Percentiles rank a stretch among this genome's conserved stretches.
Evolutionary conservation across 2,888 invertebrate genomes (phyloP).

Genomic region (Bruchidius siliquastri): DNA sequence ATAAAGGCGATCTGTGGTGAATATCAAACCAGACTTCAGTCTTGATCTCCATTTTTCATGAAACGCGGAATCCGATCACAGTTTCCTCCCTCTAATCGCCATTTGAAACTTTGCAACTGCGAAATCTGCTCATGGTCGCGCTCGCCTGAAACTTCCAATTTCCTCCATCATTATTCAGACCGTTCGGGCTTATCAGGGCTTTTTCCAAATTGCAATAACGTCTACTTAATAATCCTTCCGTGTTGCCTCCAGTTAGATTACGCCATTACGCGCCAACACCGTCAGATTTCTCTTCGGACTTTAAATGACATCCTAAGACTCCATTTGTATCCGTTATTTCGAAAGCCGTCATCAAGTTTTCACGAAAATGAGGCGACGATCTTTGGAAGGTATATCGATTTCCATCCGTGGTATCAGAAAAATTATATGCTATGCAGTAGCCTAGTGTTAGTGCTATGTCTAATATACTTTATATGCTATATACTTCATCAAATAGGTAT

Average conservation of each 20-base stretch:
- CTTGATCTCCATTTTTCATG: not conserved
- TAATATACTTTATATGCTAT: too few relatives aligned
- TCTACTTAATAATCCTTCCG: not conserved
- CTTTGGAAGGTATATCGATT: not conserved
- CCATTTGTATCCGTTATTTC: not conserved
- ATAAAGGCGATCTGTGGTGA: not conserved
- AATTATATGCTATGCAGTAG: too few relatives aligned
- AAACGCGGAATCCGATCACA: not conserved
- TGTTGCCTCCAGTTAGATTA: not conserved
- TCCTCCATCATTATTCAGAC: not conserved
- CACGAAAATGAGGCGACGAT: not conserved
- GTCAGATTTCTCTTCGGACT: not conserved
- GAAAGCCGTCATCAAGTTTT: not conserved
- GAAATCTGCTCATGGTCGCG: not conserved
- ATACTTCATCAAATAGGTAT: too few relatives aligned
- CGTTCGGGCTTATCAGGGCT: not conserved
- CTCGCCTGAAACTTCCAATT: not conserved
- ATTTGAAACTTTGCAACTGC: not conserved
- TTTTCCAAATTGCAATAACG: not conserved
- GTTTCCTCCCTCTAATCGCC: not conserved
- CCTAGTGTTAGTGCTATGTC: too few relatives aligned
- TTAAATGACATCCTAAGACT: not conserved
- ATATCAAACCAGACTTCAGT: not conserved
- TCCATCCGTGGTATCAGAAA: not conserved
- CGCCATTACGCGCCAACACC: not conserved